Evolutionary conservation across 2,113 vertebrate species (phyloP).

Genomic region (Enhydra lutris): DNA sequence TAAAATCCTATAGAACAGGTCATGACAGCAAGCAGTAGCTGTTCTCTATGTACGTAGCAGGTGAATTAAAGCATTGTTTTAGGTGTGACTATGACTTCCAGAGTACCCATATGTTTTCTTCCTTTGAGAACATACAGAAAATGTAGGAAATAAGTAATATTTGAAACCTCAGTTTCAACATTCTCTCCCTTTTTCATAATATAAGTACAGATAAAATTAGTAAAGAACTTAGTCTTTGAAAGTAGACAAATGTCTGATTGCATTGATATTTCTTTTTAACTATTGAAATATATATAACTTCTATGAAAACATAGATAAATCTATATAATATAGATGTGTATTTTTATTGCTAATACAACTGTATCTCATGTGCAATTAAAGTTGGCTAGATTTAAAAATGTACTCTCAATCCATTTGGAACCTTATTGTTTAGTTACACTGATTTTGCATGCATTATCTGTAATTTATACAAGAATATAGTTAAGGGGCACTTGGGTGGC

Average conservation of each 20-base stretch:
- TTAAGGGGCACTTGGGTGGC: no score
- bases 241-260: neutral
- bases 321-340: neutral
- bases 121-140: neutral
- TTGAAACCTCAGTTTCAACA: neutral
- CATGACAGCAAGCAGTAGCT: neutral
- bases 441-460: neutral
- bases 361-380: neutral
- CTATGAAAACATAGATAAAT: neutral
- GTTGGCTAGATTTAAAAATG: neutral
- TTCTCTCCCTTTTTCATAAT: neutral
- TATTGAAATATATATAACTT: neutral
- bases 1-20: neutral
- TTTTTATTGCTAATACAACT: neutral
- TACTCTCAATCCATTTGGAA: neutral
- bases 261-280: neutral
- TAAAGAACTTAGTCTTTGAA: neutral
- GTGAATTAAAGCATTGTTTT: neutral
- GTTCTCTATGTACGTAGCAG: neutral
- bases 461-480: neutral
- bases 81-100: neutral
- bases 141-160: neutral
- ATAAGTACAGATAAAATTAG: neutral
- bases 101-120: neutral
- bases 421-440: neutral